A percentile compares a stretch with the other conserved stretches of the same genome.
phyloP scores from a whole-genome alignment of 2,113 vertebrate genomes.

The Pteruthius melanotis region DNA sequence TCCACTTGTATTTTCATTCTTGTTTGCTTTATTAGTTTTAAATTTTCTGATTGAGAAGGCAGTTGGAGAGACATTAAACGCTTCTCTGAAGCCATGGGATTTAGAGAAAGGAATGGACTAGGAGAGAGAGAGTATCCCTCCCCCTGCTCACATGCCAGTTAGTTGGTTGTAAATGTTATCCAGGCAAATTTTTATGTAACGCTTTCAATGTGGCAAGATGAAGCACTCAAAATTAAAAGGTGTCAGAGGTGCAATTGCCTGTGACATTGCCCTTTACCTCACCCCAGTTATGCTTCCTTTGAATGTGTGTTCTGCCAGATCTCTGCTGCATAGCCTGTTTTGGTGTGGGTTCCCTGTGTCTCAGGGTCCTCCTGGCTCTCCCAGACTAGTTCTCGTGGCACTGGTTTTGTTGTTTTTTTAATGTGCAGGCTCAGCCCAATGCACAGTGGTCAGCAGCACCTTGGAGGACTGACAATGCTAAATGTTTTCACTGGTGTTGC shows the following conservation, averaged over 20 bases:
- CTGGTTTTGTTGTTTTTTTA: neutral
- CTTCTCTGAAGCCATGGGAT: neutral
- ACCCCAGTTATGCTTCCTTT: neutral
- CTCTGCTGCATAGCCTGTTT: neutral
- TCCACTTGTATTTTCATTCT: neutral
- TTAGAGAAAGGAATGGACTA: neutral
- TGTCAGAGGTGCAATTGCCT: neutral
- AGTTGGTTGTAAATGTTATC: neutral
- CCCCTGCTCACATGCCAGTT: accelerated
- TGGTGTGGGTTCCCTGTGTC: neutral
- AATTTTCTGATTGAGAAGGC: neutral
- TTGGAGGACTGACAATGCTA: neutral
- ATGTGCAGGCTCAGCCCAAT: neutral
- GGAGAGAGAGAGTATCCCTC: neutral
- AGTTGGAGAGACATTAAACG: neutral
- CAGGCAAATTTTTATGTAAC: neutral
- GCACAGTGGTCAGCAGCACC: neutral
- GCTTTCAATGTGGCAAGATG: neutral
- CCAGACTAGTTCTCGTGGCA: neutral
- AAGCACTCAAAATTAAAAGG: neutral
- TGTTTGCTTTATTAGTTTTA: neutral
- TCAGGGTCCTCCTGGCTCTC: neutral
- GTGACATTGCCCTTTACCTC: neutral
- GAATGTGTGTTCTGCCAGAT: neutral
- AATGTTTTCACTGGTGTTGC: neutral